Evolutionary conservation across 2,113 vertebrate species (phyloP).

Genomic region (Pelmatolapia mariae): DNA sequence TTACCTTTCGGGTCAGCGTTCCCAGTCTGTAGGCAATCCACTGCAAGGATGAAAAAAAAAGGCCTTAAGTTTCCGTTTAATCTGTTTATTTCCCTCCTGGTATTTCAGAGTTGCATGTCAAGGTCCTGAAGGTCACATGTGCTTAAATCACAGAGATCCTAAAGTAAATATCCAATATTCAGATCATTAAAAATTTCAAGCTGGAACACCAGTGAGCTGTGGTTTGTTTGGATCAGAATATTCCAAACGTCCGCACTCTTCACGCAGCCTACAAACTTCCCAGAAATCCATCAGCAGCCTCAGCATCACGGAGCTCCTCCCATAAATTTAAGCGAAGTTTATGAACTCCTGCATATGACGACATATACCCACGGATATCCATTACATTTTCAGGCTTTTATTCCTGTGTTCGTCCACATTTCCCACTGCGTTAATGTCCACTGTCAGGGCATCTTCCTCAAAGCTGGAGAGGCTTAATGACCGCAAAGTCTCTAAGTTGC

Average conservation of each 20-base stretch:
- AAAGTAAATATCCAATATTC: background rate
- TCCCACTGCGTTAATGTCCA: background rate
- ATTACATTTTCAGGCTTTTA: slow-evolving; percentile 7
- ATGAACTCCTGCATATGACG: slow-evolving; percentile 4
- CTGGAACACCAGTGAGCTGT: background rate
- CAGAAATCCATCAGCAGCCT: slow-evolving; percentile 23
- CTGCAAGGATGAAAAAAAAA: background rate
- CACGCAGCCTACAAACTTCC: background rate
- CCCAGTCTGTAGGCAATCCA: background rate
- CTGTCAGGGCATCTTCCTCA: slow-evolving; percentile 26
- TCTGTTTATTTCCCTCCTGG: background rate
- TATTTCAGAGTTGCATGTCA: background rate
- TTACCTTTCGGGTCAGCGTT: slow-evolving; percentile 24
- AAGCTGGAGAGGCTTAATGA: slow-evolving; percentile 53
- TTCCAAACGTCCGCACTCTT: background rate
- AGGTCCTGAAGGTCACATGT: slow-evolving; percentile 3
- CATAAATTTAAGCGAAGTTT: slow-evolving; percentile 23
- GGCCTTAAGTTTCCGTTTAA: background rate
- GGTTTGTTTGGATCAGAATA: background rate
- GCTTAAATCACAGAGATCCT: background rate
- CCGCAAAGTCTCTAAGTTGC: slow-evolving; percentile 32
- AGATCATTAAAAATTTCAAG: background rate
- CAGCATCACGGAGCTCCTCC: slow-evolving; percentile 40
- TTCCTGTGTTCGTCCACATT: background rate
- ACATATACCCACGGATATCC: slow-evolving; percentile 32